Evolutionary conservation across 2,113 vertebrate species (phyloP), one percentile per base, ranked within the genome.

Genomic region (Mesoclemmys tuberculata): DNA sequence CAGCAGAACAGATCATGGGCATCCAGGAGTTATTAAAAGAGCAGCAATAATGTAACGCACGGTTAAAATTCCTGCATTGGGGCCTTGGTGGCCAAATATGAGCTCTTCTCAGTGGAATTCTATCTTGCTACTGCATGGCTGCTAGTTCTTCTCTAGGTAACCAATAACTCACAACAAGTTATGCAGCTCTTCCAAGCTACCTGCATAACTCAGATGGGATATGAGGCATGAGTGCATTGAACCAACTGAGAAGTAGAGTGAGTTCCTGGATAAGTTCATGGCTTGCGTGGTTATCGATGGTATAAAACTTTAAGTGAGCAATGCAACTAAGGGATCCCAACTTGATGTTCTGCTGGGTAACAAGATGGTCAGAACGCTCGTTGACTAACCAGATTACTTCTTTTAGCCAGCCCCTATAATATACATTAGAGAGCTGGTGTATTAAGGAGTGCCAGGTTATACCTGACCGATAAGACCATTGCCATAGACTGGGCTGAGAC

Each of bases 11-110:
- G 88, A 94, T 94, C 95, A 93, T 92, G 91, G 97, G 95, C 96
- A 97, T 96, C 96, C 97, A 98, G 95, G 14, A 96, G 96, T 97
- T 96, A 97, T 93, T 96, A 97, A 97, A 91, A 97, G 55, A 98
- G 94, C 96, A 98, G 97, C 97, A 97, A 92, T 96, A 96, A 95
- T 80, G 85, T 97, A 97, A 98, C 10, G 94, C 95, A 94, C 97
- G 96, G 96, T 98, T 97, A 95, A 97, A 97, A 97, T 97, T 97
- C 95, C 96, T 92, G 51, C 87, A 84, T 90, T 82, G 91, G 89
- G 93, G 92, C 92, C 95, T 97, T 96, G 93, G 92, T 96, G 96
- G 89, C 94, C 90, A 93, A 90, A 87, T 58, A 77, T 94, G 79
- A 94, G 93, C 80, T 85, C 56, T 94, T 93, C 95, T 95, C 27